Evolutionary conservation across 2,888 invertebrate species (phyloP).

Genomic region (Aphelenchoides bicaudatus): DNA sequence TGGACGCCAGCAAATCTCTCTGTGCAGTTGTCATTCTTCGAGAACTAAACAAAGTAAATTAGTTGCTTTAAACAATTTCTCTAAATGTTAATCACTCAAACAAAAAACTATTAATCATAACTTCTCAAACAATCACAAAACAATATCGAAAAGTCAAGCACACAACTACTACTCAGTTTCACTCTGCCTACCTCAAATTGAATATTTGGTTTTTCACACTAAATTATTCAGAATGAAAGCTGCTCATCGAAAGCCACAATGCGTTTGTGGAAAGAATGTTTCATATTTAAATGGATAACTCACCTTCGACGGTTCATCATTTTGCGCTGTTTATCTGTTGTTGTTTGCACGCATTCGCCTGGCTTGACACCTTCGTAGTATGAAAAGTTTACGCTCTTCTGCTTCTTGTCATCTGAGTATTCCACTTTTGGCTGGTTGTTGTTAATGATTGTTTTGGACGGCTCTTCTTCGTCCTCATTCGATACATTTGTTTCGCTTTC

Average conservation of each 20-base stretch:
- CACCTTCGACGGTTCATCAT: slow-evolving; percentile 14
- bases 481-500: too few species aligned
- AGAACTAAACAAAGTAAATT: slow-evolving; percentile 12
- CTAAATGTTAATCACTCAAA: background rate
- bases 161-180: background rate
- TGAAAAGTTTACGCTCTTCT: background rate
- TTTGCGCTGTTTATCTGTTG: too few species aligned
- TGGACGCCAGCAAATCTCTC: slow-evolving; percentile 52
- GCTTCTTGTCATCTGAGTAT: background rate
- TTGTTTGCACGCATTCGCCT: too few species aligned
- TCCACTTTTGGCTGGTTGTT: background rate
- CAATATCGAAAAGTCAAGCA: too few species aligned
- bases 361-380: slow-evolving; percentile 5
- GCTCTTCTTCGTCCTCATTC: slow-evolving; percentile 3
- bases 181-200: too few species aligned
- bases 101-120: slow-evolving; percentile 3
- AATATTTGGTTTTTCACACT: too few species aligned
- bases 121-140: background rate
- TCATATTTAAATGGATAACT: too few species aligned
- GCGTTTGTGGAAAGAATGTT: slow-evolving; percentile 15
- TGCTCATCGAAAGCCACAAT: background rate
- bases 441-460: background rate
- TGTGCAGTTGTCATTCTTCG: slow-evolving; percentile 29
- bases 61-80: background rate
- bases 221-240: background rate